Conservation (phyloP, 2,888 invertebrate species). For the Platycheirus rosarum region DNA sequence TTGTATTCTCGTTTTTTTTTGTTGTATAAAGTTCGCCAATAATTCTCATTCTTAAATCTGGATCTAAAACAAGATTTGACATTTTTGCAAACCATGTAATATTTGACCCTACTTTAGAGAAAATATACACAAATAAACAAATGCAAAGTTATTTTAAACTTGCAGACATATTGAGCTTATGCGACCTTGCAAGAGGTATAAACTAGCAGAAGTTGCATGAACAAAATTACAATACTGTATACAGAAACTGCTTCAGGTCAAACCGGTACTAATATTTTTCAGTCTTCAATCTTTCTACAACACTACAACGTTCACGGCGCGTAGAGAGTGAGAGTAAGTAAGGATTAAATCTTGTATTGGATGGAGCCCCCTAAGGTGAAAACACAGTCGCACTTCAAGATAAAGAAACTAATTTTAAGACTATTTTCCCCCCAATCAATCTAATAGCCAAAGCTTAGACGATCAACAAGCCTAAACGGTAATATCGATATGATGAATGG, state of each 20-base stretch:
- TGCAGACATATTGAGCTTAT: too few species aligned
- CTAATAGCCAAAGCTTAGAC: constrained; percentile 9
- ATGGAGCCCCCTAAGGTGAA: constrained; percentile 15
- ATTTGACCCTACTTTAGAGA: too few species aligned
- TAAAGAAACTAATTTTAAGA: constrained; percentile 51
- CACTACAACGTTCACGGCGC: neutral
- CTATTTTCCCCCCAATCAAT: constrained; percentile 26
- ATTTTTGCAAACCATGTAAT: too few species aligned
- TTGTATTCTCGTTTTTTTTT: too few species aligned
- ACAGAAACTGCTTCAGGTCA: constrained; percentile 4
- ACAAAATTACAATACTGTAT: constrained; percentile 5
- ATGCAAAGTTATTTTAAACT: too few species aligned
- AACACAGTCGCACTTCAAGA: constrained; percentile 24
- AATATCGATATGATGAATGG: constrained; percentile 54
- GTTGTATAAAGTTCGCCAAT: too few species aligned
- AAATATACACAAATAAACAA: too few species aligned
- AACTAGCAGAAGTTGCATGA: constrained; percentile 1
- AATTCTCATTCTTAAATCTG: too few species aligned
- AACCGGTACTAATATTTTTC: neutral
- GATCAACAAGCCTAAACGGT: constrained; percentile 46
- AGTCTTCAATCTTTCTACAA: neutral
- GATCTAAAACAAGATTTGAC: too few species aligned
- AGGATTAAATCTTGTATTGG: neutral
- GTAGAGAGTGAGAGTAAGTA: constrained; percentile 58
- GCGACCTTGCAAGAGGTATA: constrained; percentile 30